Evolutionary conservation across 2,888 invertebrate species (phyloP).

Genomic region (Cylloceria caligata): DNA sequence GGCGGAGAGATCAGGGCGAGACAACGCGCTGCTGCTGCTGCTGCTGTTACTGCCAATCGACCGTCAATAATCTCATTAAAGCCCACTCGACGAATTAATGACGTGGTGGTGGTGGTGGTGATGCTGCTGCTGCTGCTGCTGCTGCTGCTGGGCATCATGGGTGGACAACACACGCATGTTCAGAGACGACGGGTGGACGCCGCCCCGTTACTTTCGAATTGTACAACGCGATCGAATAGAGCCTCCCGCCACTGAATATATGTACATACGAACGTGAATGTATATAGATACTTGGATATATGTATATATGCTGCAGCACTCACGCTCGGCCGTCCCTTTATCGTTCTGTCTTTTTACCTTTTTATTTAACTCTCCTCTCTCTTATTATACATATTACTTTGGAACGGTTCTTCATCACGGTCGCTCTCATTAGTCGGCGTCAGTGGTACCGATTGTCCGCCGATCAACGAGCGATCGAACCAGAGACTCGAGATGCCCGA

Average conservation of each 20-base stretch:
- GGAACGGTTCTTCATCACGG: constrained; percentile 73
- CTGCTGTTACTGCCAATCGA: constrained; percentile 62
- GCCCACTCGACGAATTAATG: constrained; percentile 71
- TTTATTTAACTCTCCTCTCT: constrained; percentile 29
- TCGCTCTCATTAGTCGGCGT: constrained; percentile 78
- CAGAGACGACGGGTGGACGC: constrained; percentile 45
- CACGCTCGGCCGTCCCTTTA: constrained; percentile 50
- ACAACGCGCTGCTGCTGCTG: constrained; percentile 37
- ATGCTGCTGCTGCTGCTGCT: constrained; percentile 40
- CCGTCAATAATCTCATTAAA: constrained; percentile 72
- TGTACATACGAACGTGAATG: constrained; percentile 4
- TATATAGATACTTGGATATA: constrained; percentile 1
- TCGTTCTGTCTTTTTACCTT: constrained; percentile 26
- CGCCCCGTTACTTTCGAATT: constrained; percentile 70
- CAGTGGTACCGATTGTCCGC: constrained; percentile 75
- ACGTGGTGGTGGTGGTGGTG: too few relatives aligned
- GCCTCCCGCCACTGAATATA: constrained; percentile 37
- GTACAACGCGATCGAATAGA: constrained; percentile 61
- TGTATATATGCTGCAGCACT: constrained; percentile 22
- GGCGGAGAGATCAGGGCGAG: constrained; percentile 45
- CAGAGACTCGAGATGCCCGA: constrained; percentile 55
- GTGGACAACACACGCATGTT: constrained; percentile 33
- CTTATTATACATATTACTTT: constrained; percentile 62
- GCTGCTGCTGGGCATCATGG: constrained; percentile 42
- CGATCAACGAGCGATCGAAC: constrained; percentile 64